A percentile compares a stretch with the other conserved stretches of the same genome.
Conservation (phyloP, 37 sponge, comb jelly and placozoan genomes). For the Ianthella basta region DNA sequence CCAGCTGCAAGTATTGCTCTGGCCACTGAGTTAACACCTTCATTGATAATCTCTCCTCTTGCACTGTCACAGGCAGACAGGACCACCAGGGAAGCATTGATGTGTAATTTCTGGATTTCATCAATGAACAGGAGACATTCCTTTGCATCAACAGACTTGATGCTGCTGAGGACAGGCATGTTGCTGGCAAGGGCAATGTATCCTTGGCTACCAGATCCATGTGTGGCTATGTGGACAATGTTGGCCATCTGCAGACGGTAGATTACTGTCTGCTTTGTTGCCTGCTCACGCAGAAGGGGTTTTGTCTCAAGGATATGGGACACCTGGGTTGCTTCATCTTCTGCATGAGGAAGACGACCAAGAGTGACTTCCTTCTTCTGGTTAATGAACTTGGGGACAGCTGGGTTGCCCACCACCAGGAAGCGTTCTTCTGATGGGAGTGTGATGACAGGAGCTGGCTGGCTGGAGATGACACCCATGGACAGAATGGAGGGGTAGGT, state of each 20-base stretch:
- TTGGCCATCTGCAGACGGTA: conserved; percentile 38
- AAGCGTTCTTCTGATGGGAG: conserved; percentile 21
- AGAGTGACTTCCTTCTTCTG: conserved; percentile 44
- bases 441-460: background rate
- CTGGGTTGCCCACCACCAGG: conserved; percentile 73
- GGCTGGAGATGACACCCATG: conserved; percentile 49
- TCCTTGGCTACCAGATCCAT: conserved; percentile 62
- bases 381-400: conserved; percentile 57
- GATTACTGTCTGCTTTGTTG: conserved; percentile 61
- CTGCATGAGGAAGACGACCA: conserved; percentile 72
- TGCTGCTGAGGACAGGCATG: background rate
- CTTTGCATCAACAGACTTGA: conserved; percentile 25
- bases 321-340: conserved; percentile 64
- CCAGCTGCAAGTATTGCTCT: conserved; percentile 84
- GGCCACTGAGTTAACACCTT: conserved; percentile 82
- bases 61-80: conserved; percentile 76
- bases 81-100: conserved; percentile 76
- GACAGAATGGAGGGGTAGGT: conserved; percentile 64
- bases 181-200: conserved; percentile 67
- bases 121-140: conserved; percentile 59
- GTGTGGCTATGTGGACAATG: conserved; percentile 77
- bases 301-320: conserved; percentile 42
- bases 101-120: conserved; percentile 67
- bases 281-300: conserved; percentile 61
- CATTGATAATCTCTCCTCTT: conserved; percentile 67